These are phyloP conservation scores for Adelges cooleyi DNA, from an alignment of 1,140 invertebrate species.

Conservation along the genomic window DNA sequence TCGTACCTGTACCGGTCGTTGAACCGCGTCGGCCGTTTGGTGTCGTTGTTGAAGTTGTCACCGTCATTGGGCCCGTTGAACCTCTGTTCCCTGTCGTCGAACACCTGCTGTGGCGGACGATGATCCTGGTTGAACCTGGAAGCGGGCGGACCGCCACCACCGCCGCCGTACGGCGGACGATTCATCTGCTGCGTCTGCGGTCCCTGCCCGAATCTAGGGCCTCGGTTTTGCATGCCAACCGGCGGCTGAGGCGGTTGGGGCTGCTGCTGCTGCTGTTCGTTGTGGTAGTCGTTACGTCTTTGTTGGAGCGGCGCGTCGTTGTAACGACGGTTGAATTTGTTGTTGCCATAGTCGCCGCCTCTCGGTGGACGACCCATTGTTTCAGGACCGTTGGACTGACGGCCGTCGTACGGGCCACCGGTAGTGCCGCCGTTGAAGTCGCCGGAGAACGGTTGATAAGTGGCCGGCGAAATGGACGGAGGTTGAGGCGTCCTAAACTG, in stretches of 20 bases:
- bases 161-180: neutral
- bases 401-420: neutral
- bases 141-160: neutral
- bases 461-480: slow-evolving; percentile 21
- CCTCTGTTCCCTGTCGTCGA: neutral
- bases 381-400: neutral
- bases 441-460: slow-evolving; percentile 22
- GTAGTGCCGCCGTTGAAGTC: neutral
- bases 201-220: too few relatives aligned
- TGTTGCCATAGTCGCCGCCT: too few relatives aligned
- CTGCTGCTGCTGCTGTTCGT: too few relatives aligned
- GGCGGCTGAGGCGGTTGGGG: too few relatives aligned
- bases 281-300: too few relatives aligned
- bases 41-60: neutral
- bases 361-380: neutral
- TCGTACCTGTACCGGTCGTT: slow-evolving; percentile 19
- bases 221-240: too few relatives aligned
- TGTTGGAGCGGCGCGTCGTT: neutral
- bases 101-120: neutral
- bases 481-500: slow-evolving; percentile 23
- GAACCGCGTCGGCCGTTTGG: neutral
- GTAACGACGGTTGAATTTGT: neutral
- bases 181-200: neutral
- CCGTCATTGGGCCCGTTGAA: neutral
- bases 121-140: neutral